Conservation (phyloP, 2,113 vertebrate species). For the Odobenus rosmarus region DNA sequence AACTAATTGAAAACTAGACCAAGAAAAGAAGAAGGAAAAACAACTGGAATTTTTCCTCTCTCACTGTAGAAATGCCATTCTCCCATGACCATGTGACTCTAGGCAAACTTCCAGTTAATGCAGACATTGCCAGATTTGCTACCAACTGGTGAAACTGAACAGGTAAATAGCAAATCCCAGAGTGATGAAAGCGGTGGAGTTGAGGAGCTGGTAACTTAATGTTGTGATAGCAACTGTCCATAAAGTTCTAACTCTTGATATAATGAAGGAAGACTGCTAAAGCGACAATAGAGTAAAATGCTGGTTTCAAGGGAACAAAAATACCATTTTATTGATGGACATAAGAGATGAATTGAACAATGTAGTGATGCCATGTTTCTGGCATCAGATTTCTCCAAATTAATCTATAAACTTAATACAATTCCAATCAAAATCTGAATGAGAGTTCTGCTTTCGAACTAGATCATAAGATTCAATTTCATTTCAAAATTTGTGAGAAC, state of each 20-base stretch:
- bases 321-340: neutral
- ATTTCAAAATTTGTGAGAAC: neutral
- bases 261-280: neutral
- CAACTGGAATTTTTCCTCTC: constrained; percentile 15
- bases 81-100: neutral
- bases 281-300: neutral
- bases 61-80: neutral
- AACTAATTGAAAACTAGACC: constrained; percentile 47
- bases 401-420: neutral
- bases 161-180: neutral
- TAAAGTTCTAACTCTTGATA: neutral
- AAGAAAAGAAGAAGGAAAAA: neutral
- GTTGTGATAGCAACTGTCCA: neutral
- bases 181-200: neutral
- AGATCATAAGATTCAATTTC: neutral
- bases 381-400: neutral
- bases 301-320: neutral
- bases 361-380: neutral
- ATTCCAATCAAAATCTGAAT: neutral
- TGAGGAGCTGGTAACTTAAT: neutral
- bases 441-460: neutral
- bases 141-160: neutral
- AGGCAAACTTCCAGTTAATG: neutral
- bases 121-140: neutral
- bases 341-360: neutral